These are phyloP conservation scores for Timandra comae DNA, from an alignment of 2,888 invertebrate species.

Conservation along the genomic window DNA sequence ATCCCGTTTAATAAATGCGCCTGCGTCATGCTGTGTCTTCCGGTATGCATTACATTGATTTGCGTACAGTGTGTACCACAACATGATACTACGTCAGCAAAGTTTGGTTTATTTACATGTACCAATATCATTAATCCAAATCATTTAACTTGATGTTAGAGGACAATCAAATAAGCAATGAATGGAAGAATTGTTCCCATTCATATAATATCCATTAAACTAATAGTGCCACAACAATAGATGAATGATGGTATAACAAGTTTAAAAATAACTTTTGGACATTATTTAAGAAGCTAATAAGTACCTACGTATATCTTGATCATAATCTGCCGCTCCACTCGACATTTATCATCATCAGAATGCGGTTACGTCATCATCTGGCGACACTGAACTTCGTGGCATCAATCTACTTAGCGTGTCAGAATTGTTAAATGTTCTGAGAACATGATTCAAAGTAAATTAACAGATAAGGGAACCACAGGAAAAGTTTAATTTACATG, in stretches of 20 bases:
- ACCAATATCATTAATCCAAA: slow-evolving; percentile 11
- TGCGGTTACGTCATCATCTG: slow-evolving; percentile 10
- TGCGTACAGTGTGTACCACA: no score
- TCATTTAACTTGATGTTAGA: slow-evolving; percentile 16
- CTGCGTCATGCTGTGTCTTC: slow-evolving; percentile 41
- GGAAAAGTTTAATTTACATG: slow-evolving; percentile 19
- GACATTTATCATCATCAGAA: slow-evolving; percentile 5
- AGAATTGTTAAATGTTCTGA: slow-evolving; percentile 13
- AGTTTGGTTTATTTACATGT: slow-evolving; percentile 6
- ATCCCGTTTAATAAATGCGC: slow-evolving; percentile 36
- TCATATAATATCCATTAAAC: slow-evolving; percentile 18
- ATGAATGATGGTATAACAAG: not conserved
- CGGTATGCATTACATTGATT: slow-evolving; percentile 32
- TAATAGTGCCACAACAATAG: slow-evolving; percentile 7
- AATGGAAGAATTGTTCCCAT: slow-evolving; percentile 20
- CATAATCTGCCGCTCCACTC: slow-evolving; percentile 1
- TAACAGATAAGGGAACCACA: slow-evolving; percentile 15
- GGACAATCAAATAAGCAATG: slow-evolving; percentile 20
- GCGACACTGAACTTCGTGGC: slow-evolving; percentile 15
- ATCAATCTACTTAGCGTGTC: slow-evolving; percentile 13
- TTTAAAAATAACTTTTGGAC: not conserved
- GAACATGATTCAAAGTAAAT: slow-evolving; percentile 23
- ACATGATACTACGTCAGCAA: slow-evolving; percentile 7
- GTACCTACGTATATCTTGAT: not conserved
- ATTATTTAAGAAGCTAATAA: no score